A percentile compares a stretch with the other conserved stretches of the same genome.
Conservation (phyloP, 2,888 invertebrate genomes). For the Lepeophtheirus nordmannii region DNA sequence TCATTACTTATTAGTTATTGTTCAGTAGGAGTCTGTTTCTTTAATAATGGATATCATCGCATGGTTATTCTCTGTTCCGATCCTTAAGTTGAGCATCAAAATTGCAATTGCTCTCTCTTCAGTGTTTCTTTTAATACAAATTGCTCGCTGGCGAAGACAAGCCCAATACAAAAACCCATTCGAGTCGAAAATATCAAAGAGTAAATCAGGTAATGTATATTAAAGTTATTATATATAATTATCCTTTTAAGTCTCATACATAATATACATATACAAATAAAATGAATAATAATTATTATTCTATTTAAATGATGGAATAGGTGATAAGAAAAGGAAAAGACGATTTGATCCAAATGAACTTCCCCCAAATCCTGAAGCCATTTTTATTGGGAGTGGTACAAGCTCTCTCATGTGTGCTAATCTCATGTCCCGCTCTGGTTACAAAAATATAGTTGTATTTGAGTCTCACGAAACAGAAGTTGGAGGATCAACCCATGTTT, state of each 20-base stretch:
- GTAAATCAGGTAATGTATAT: neutral
- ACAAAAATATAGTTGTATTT: slow-evolving; percentile 34
- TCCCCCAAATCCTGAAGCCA: slow-evolving; percentile 31
- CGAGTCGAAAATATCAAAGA: neutral
- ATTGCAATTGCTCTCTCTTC: slow-evolving; percentile 1
- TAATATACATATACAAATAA: too few species aligned
- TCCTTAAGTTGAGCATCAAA: slow-evolving; percentile 21
- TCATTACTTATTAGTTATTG: too few species aligned
- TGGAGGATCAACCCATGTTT: slow-evolving; percentile 33
- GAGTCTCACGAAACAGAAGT: slow-evolving; percentile 34
- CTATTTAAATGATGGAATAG: too few species aligned
- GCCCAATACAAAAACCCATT: slow-evolving; percentile 2
- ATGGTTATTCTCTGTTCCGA: slow-evolving; percentile 21
- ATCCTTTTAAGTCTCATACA: too few species aligned
- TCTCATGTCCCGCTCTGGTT: slow-evolving; percentile 33
- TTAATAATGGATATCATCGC: neutral
- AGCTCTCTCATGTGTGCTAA: slow-evolving; percentile 34
- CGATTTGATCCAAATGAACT: slow-evolving; percentile 26
- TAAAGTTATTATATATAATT: too few species aligned
- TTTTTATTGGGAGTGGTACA: slow-evolving; percentile 36
- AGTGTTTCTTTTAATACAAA: slow-evolving; percentile 22
- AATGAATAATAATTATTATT: too few species aligned
- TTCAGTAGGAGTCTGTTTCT: too few species aligned
- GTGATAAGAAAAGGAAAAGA: too few species aligned
- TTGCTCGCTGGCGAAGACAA: slow-evolving; percentile 24